Base-by-base conservation (phyloP, 30 jellyfish, hydroid and myxozoan genomes). In the Cassiopea andromeda region DNA sequence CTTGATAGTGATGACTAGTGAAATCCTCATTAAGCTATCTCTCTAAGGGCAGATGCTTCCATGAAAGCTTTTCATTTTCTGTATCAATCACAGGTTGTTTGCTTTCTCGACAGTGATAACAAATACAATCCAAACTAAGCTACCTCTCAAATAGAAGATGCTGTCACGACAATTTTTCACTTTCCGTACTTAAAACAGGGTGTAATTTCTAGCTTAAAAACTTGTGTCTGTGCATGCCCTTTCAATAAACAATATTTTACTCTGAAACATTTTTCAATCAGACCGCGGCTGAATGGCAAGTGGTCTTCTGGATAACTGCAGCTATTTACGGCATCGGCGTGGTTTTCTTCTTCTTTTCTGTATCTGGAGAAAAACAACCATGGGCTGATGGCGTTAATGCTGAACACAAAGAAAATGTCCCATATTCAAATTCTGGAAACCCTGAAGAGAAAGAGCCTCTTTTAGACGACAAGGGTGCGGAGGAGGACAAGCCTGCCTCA, bases 271-370 rank as follows among this genome's bases (percentile, higher is more conserved):
- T 85, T 27, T 77, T 88, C 60, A 72, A 58, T 67, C 81, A 97
- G 99, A 97, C 99, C 16, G 98, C 99, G 48, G 98, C 94, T 1
- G 99, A 97, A 77, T 97, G 99, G 99, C 99, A 93, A 91, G 92
- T 94, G 1, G 98, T 97, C 46, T 97, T 97, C 67, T 97, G 99
- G 99, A 93, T 97, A 16, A 97, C 99, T 1, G 98, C 98, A 19
- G 54, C 93, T 9, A 92, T 93, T 47, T 97, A 97, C 69, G 98
- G 89, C 44, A 47, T 97, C 46, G 99, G 99, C 44, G 97, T 97
- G 43, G 92, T 97, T 67, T 93, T 97, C 88, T 97, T 97, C 95
- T 90, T 87, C 87, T 83, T 93, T 6, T 75, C 97, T 72, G 98
- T 93, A 7, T 93, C 98, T 54, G 99, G 99, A n/a, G 98, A 97